Base-by-base conservation (phyloP, 2,797 vertebrate genomes). In the Enteromius radiatus region DNA sequence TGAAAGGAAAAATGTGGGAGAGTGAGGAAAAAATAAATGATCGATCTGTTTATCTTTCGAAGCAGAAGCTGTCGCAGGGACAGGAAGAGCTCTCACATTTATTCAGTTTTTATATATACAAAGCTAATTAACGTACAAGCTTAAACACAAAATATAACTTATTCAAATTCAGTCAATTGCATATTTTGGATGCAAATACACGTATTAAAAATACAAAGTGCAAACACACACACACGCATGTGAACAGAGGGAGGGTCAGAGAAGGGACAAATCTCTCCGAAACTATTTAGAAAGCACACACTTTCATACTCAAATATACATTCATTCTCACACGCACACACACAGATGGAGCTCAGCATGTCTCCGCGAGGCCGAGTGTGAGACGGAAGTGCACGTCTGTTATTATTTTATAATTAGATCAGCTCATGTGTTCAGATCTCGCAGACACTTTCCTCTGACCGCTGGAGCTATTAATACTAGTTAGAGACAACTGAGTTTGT, bases 321-420 rank as follows among this genome's bases (percentile, higher is more conserved):
- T 56, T 49, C 12, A 65, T 45, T 52, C 28, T 12, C 43, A 12
- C 43, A 8, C 36, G 47, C 49, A 45, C 56, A 54, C 83, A 78
- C 69, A 74, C 88, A 86, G 78, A 88, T 87, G 86, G 79, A 76
- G 68, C 86, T 84, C 82, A 63, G 83, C 67, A 10, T 87, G 86
- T 78, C 69, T 85, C 79, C 33, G 10, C 63, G 36, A 70, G 71
- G 76, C 70, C 49, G 19, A 31, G 78, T 63, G 61, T 67, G 81
- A 85, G 63, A 68, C 75, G 75, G 76, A 86, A 82, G 76, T 82
- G 67, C 86, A 80, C 49, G 80, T 65, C 84, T 82, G 82, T 79
- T 86, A 77, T 68, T 86, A 64, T 65, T 86, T 80, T 87, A 86
- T 87, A 87, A 87, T 87, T 87, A 86, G 84, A 84, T 83, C 70